A percentile compares a stretch with the other conserved stretches of the same genome.
Conservation (phyloP, 2,113 vertebrate genomes). For the Calidris pygmaea region DNA sequence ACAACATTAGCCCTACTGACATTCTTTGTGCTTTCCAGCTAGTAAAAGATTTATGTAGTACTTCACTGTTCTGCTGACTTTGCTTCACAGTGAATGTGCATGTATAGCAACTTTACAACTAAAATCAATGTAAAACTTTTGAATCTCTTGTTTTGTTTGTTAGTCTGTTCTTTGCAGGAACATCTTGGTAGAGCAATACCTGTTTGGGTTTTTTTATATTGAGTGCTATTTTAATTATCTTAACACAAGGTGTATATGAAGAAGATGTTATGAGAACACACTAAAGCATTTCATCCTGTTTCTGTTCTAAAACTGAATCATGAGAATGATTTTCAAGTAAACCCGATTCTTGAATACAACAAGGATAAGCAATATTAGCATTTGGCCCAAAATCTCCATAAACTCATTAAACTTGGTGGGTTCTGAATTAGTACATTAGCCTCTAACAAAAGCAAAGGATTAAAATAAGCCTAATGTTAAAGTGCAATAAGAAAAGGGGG, state of each 20-base stretch:
- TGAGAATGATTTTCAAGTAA: neutral
- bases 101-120: neutral
- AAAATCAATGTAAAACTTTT: neutral
- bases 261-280: neutral
- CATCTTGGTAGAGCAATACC: neutral
- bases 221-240: neutral
- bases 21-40: neutral
- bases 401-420: neutral
- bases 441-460: neutral
- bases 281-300: neutral
- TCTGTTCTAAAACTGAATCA: neutral
- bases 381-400: neutral
- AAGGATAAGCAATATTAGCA: neutral
- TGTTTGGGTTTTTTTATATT: fast-evolving
- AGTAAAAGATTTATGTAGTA: neutral
- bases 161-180: neutral
- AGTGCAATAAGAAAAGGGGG: neutral
- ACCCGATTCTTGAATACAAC: neutral
- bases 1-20: neutral
- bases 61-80: neutral
- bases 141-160: neutral
- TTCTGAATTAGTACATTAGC: neutral
- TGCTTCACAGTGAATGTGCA: neutral
- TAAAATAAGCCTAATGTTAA: neutral
- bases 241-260: neutral